Evolutionary conservation across 2,888 invertebrate species (phyloP).

Genomic region (Lasioglossum malachurum): DNA sequence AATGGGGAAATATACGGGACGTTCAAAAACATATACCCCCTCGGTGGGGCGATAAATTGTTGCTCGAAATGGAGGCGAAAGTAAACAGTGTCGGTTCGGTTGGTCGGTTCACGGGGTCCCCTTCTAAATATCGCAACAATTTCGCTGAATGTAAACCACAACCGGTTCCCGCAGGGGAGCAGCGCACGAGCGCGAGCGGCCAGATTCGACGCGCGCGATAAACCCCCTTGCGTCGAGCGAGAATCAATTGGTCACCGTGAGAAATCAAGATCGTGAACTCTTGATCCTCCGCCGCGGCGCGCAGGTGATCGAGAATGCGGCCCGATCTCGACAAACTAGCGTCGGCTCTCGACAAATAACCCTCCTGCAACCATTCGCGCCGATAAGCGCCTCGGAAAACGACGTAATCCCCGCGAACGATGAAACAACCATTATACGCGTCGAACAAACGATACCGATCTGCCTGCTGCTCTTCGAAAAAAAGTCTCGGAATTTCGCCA

Average conservation of each 20-base stretch:
- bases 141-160: slow-evolving; percentile 35
- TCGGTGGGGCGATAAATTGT: slow-evolving; percentile 18
- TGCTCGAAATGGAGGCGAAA: background rate
- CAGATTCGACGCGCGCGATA: slow-evolving; percentile 55
- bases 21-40: background rate
- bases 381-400: slow-evolving; percentile 6
- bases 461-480: background rate
- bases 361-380: slow-evolving; percentile 3
- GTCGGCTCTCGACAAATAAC: slow-evolving; percentile 41
- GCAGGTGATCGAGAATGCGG: slow-evolving; percentile 38
- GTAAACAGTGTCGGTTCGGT: background rate
- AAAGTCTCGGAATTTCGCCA: background rate
- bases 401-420: background rate
- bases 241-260: slow-evolving; percentile 64
- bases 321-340: slow-evolving; percentile 37
- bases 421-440: slow-evolving; percentile 9
- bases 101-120: background rate
- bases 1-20: slow-evolving; percentile 5
- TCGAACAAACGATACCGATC: slow-evolving; percentile 6
- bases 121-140: slow-evolving; percentile 37
- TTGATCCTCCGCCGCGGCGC: slow-evolving; percentile 40
- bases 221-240: slow-evolving; percentile 43
- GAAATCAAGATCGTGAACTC: slow-evolving; percentile 61
- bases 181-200: slow-evolving; percentile 1
- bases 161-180: slow-evolving; percentile 43